Evolutionary conservation across 2,797 vertebrate genomes (phyloP), one percentile per base, ranked within the genome.

Genomic region (Centroberyx gerrardi): DNA sequence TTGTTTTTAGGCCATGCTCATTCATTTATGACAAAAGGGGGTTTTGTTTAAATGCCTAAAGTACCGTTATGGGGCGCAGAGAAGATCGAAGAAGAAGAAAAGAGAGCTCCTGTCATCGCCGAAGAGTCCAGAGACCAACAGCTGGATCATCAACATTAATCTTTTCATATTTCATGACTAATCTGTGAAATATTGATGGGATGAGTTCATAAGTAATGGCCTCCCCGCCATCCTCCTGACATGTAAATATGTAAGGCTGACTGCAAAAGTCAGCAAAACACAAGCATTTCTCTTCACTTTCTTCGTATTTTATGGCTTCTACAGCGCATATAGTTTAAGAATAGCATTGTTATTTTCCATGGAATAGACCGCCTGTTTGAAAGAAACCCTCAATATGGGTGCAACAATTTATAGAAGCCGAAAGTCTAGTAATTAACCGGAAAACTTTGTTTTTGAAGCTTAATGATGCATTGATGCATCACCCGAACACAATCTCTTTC

Each of bases 181-280:
- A 88, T 90, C 80, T 88, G 92, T 96, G 85, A 96, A 96, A 95
- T 87, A 95, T 95, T 96, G 92, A 96, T 95, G 92, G 82, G 22
- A 22, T 49, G 58, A 90, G 85, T 86, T 95, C 88, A 92, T 94
- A 91, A 92, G 88, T 94, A 91, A 95, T 92, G 93, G 90, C 72
- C 79, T 81, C 80, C 78, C 92, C 95, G 94, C 92, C 93, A 92
- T 91, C 85, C 92, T 93, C 74, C 78, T 90, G 90, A 90, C 89
- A 77, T 90, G 91, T 93, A 91, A 92, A 90, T 87, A 83, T 77
- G 90, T 67, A 86, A 93, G 90, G 88, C 84, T 94, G 88, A 76
- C 87, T 86, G 90, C 90, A 95, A 94, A 95, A 81, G 80, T 2
- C 29, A 73, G 22, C 17, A 64, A 78, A 71, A 53, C 17, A 42